These are phyloP conservation scores for Cyaniris semiargus DNA, from an alignment of 2,888 invertebrate genomes.

Conservation along the genomic window DNA sequence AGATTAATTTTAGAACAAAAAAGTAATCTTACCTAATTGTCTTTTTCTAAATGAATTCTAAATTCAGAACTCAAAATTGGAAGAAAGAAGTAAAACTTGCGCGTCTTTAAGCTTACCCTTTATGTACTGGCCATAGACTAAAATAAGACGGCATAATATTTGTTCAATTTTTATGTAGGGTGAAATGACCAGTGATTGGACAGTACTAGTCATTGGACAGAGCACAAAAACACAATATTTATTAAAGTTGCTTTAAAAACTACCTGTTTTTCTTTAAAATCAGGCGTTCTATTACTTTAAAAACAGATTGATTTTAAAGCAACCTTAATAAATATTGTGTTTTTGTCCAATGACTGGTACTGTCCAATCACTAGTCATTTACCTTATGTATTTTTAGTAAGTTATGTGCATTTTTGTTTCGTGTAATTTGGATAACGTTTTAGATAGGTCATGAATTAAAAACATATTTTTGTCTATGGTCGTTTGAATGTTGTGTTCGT, in stretches of 20 bases:
- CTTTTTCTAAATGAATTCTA: background rate
- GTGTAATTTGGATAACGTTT: background rate
- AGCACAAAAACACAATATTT: too few relatives aligned
- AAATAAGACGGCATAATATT: background rate
- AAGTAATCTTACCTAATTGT: background rate
- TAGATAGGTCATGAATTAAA: background rate
- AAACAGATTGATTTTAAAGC: too few relatives aligned
- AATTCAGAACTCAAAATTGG: background rate
- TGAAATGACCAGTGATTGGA: too few relatives aligned
- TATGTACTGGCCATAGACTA: background rate
- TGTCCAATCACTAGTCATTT: too few relatives aligned
- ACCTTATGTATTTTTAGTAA: background rate
- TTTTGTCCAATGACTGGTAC: too few relatives aligned
- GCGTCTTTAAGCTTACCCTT: background rate
- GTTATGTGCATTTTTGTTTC: background rate
- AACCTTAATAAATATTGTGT: too few relatives aligned
- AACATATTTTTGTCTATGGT: conserved; percentile 40
- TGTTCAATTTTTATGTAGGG: background rate
- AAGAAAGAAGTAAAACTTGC: background rate
- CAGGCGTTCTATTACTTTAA: too few relatives aligned
- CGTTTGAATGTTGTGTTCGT: conserved; percentile 48
- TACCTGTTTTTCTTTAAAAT: too few relatives aligned
- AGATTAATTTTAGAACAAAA: background rate
- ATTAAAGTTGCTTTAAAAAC: too few relatives aligned
- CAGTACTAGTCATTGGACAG: too few relatives aligned